Evolutionary conservation across 2,888 invertebrate genomes (phyloP), one percentile per base, ranked within the genome.

Genomic region (Eutolmus rufibarbis): DNA sequence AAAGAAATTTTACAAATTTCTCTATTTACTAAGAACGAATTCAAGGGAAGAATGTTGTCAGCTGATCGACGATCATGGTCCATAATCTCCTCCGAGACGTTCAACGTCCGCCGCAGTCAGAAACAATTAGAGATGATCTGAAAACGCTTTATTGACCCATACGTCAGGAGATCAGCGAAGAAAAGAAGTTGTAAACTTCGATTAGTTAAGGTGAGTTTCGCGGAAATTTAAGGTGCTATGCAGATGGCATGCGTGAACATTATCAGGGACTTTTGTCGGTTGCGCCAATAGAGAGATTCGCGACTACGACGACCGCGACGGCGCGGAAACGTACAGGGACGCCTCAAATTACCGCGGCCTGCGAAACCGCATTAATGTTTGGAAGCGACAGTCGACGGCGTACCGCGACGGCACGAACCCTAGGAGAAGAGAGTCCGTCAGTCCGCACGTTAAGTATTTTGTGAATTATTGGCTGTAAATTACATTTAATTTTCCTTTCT

Each of bases 381-480:
- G 31, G 43, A 5, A 77, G 57, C 23, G 51, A 74, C 74, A 57
- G 34, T 37, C 66, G 28, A 74, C 46, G 9, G 79, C 74, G 9
- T 19, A 85, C 46, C 85, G 40, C 79, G 28, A 31, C n/a, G 66
- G 46, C 57, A 66, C 82, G 85, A 46, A 85, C 85, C 43, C 85
- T 85, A 46, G 74, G n/a, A 14, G 43, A 43, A 40, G 40, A 57
- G 57, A 74, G 74, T 85, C 46, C 85, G 74, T 85, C 85, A 74
- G 86, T 86, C 40, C 57, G 77, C 77, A 66, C 82, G 76, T 87
- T 87, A 87, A 87, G 87, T 77, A 87, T 87, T 87, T 87, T 87
- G 87, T 87, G 84, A 87, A 87, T 87, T 87, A 87, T 87, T 87
- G 87, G 77, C 84, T 87, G 87, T 87, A 87, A 87, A 87, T 87